Evolutionary conservation across 2,888 invertebrate species (phyloP).

Genomic region (Netelia melanura): DNA sequence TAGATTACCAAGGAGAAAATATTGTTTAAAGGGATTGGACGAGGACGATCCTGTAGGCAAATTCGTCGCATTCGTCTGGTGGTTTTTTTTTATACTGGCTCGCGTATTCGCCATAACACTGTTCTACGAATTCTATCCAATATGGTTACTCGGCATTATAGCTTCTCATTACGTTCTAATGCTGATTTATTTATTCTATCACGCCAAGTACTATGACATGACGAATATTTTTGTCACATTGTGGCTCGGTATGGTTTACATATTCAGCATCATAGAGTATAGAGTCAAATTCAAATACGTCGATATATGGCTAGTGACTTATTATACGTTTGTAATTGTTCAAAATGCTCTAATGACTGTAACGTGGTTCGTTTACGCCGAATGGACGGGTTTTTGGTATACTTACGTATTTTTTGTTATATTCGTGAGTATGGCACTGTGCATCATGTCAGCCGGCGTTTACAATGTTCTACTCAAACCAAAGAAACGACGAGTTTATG

Average conservation of each 20-base stretch:
- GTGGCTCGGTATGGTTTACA: slow-evolving; percentile 90
- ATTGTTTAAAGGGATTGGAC: slow-evolving; percentile 88
- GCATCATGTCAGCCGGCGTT: slow-evolving; percentile 78
- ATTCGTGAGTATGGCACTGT: slow-evolving; percentile 85
- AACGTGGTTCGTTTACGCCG: slow-evolving; percentile 88
- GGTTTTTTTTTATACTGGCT: slow-evolving; percentile 91
- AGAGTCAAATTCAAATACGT: slow-evolving; percentile 91
- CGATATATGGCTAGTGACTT: slow-evolving; percentile 89
- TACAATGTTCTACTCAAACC: slow-evolving; percentile 81
- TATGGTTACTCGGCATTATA: slow-evolving; percentile 81
- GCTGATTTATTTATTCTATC: slow-evolving; percentile 88
- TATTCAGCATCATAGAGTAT: slow-evolving; percentile 92
- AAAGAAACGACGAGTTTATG: slow-evolving; percentile 80
- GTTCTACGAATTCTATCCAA: slow-evolving; percentile 89
- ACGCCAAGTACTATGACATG: slow-evolving; percentile 88
- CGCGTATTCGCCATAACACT: slow-evolving; percentile 90
- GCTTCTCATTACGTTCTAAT: slow-evolving; percentile 90
- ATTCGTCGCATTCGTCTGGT: slow-evolving; percentile 90
- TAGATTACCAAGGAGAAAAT: slow-evolving; percentile 76
- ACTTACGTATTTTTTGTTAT: slow-evolving; percentile 88
- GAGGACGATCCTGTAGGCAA: slow-evolving; percentile 91
- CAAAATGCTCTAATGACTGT: slow-evolving; percentile 90
- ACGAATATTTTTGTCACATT: slow-evolving; percentile 84
- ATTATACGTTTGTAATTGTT: slow-evolving; percentile 88
- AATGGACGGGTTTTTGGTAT: slow-evolving; percentile 90